Percentiles rank a stretch among this genome's conserved stretches.
These are phyloP conservation scores for Oscheius myriophilus DNA, from an alignment of 2,888 invertebrate species.

Conservation along the genomic window DNA sequence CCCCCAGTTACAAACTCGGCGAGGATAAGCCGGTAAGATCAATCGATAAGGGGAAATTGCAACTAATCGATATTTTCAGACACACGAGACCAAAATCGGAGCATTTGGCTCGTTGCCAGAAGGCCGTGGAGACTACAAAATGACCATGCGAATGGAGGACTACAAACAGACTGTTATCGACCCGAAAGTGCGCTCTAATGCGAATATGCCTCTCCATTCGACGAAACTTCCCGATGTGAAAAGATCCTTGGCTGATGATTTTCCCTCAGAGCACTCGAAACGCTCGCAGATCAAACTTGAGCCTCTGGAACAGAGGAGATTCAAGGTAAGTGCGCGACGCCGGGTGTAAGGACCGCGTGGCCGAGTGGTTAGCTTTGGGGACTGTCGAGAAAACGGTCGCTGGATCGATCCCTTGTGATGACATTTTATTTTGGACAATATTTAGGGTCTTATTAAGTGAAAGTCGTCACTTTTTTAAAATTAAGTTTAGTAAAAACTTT, in stretches of 20 bases:
- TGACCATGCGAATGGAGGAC: constrained; percentile 60
- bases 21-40: constrained; percentile 56
- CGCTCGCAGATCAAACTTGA: constrained; percentile 67
- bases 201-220: constrained; percentile 60
- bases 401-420: not conserved
- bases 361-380: not conserved
- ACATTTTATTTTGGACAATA: no score
- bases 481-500: not conserved
- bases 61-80: constrained; percentile 30
- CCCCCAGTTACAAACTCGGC: constrained; percentile 65
- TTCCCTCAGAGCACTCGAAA: constrained; percentile 65
- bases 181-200: constrained; percentile 68
- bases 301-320: constrained; percentile 66
- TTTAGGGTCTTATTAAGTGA: no score
- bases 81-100: constrained; percentile 49
- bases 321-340: constrained; percentile 46
- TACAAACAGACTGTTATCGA: constrained; percentile 70
- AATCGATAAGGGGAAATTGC: not conserved
- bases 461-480: no score
- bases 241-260: constrained; percentile 61
- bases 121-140: constrained; percentile 66
- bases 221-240: constrained; percentile 53
- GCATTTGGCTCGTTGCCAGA: constrained; percentile 54
- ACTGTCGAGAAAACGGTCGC: not conserved
- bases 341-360: not conserved